phyloP scores from a whole-genome alignment of 2,888 invertebrate genomes.

The Meganola albula region DNA sequence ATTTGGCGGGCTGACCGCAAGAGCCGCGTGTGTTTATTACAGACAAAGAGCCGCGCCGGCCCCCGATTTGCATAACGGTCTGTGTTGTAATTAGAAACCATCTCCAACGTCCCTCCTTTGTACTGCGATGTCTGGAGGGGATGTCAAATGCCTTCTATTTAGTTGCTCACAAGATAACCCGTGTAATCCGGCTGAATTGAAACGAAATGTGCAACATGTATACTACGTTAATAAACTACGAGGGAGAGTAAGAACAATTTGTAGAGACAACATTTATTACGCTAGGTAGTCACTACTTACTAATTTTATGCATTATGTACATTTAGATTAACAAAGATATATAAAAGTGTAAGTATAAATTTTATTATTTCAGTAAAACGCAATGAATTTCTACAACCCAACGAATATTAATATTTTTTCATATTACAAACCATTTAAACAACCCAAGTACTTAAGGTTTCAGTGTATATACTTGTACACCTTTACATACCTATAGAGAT shows the following conservation, averaged over 20 bases:
- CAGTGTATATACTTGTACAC: no score
- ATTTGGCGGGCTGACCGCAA: conserved; percentile 71
- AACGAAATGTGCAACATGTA: conserved; percentile 44
- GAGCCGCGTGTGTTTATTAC: conserved; percentile 74
- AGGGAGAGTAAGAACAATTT: conserved; percentile 20
- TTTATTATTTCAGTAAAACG: no score
- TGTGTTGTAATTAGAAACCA: conserved; percentile 76
- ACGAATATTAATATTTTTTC: no score
- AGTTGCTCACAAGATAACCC: conserved; percentile 48
- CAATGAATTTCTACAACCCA: no score
- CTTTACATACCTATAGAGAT: no score
- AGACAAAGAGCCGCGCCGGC: conserved; percentile 61
- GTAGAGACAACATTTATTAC: no score
- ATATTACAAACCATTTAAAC: no score
- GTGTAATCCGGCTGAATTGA: conserved; percentile 50
- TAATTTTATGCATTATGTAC: conserved; percentile 3
- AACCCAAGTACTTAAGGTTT: no score
- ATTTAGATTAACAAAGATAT: no score
- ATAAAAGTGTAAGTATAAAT: no score
- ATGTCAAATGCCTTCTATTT: conserved; percentile 66
- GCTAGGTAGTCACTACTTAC: background rate
- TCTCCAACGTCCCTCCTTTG: conserved; percentile 71
- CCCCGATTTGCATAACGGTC: conserved; percentile 75
- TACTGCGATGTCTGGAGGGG: conserved; percentile 57
- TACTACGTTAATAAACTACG: conserved; percentile 15